Evolutionary conservation across 2,888 invertebrate genomes (phyloP), one percentile per base, ranked within the genome.

Genomic region (Pimpla rufipes): DNA sequence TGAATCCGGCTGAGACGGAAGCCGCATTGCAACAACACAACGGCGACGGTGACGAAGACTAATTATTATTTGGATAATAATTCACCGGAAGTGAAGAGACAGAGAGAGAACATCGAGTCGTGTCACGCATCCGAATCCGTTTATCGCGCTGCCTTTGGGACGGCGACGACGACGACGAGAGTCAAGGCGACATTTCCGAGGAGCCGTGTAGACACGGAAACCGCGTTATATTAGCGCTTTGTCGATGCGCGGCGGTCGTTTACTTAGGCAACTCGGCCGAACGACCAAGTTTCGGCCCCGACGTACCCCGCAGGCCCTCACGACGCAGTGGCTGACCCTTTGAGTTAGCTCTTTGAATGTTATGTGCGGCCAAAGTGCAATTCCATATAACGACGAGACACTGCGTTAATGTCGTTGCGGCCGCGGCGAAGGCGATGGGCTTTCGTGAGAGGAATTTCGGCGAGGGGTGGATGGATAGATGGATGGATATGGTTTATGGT

Each of bases 381-480:
- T 73, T 55, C 52, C 23, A 66, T 40, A 76, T 55, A 66, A 55
- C 75, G 66, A 11, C 42, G 16, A 29, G 77, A 50, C 47, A 47
- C 76, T 68, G 35, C 68, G 66, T 47, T 77, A 77, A 76, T 59
- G 59, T 77, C 68, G 45, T 77, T 77, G 77, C n/a, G 68, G 57
- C 47, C 11, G 18, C 40, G 29, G 29, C 11, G 55, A 57, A 10
- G 4, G 64, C 16, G n/a, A n/a, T n/a, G n/a, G n/a, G n/a, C n/a
- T n/a, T n/a, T n/a, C n/a, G n/a, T 29, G 29, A 29, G 29, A 5
- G 29, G 29, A 29, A 29, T 29, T 29, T 29, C 29, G 29, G 29
- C 29, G 40, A 40, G 11, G 21, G 40, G 11, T 1, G 40, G n/a
- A n/a, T n/a, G n/a, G n/a, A n/a, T n/a, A n/a, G n/a, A n/a, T n/a